These are phyloP conservation scores for Tenualosa thibaudeaui DNA, from an alignment of 2,797 vertebrate species.

Conservation along the genomic window DNA sequence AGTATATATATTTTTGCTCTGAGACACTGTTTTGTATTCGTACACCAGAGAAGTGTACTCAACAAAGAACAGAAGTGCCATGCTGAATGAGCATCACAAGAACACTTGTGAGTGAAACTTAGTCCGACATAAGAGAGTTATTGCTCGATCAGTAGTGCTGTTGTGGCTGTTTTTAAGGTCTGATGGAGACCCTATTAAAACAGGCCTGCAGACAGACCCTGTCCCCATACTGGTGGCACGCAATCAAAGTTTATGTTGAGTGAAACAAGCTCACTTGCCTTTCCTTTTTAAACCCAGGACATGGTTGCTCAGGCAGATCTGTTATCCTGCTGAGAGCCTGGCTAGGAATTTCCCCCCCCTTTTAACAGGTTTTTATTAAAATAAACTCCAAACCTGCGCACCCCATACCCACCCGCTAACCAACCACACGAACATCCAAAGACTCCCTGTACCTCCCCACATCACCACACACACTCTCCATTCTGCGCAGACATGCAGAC, in stretches of 20 bases:
- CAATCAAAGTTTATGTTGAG: constrained; percentile 26
- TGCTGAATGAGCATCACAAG: neutral
- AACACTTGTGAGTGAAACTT: neutral
- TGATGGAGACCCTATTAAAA: constrained; percentile 9
- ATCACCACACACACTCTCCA: neutral
- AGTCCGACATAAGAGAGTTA: neutral
- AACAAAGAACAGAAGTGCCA: neutral
- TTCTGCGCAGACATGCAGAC: neutral
- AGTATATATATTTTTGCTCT: neutral
- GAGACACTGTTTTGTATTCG: neutral
- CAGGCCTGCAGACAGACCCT: constrained; percentile 10
- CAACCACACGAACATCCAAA: neutral
- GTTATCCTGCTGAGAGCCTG: constrained; percentile 43
- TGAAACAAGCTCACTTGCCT: constrained; percentile 8
- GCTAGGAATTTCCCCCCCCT: constrained; percentile 62
- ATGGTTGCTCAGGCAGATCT: neutral
- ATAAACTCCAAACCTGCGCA: constrained; percentile 45
- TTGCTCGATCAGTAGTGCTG: neutral
- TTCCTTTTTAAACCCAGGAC: neutral
- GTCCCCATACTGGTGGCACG: constrained; percentile 4
- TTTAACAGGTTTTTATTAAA: constrained; percentile 33
- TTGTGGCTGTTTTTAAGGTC: neutral
- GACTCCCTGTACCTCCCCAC: neutral
- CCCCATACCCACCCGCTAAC: constrained; percentile 49
- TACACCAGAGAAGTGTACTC: neutral